Base-by-base conservation (phyloP, 1,140 invertebrate species). In the Bombus turneri region DNA sequence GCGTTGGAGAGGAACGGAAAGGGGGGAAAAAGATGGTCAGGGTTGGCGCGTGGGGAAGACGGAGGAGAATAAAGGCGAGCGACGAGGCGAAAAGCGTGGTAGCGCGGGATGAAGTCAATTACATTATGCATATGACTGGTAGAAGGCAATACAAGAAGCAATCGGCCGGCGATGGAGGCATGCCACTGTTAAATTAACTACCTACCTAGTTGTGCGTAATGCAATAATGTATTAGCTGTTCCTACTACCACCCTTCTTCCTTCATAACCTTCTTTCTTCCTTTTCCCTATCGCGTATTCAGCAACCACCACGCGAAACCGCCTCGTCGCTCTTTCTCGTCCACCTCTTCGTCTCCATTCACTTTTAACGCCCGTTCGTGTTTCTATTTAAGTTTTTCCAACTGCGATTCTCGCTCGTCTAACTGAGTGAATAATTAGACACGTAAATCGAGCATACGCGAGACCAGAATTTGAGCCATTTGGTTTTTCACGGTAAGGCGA, bases 41-140 rank as follows among this genome's bases (percentile, higher is more conserved):
- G 71, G 8, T 1, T 6, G 41, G 62, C 37, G 73, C 39, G 79
- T 66, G 74, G 57, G 79, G 86, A 66, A 75, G 78, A 74, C 43
- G 41, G 8, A 68, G 39, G 53, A 79, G 75, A 88, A 81, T 81
- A 86, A 76, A 86, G 77, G 68, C 66, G 62, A 69, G 53, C 76
- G 68, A 81, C 83, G 85, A 86, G 78, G 77, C 87, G 89, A 91
- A 91, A 91, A 91, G 83, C 87, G 79, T 72, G 82, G 87, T 69
- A 90, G 86, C 84, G 76, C 85, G 86, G 86, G 88, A 93, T 90
- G 87, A 92, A 93, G 92, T 93, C 92, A 92, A 93, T 93, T 93
- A 93, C 92, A 92, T 93, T 93, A 92, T 93, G 91, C 92, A 93
- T 92, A 93, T 92, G 91, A 90, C 91, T 85, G 87, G 87, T 85